Evolutionary conservation across 1,140 invertebrate species (phyloP), one percentile per base, ranked within the genome.

Genomic region (Drosophila saltans): DNA sequence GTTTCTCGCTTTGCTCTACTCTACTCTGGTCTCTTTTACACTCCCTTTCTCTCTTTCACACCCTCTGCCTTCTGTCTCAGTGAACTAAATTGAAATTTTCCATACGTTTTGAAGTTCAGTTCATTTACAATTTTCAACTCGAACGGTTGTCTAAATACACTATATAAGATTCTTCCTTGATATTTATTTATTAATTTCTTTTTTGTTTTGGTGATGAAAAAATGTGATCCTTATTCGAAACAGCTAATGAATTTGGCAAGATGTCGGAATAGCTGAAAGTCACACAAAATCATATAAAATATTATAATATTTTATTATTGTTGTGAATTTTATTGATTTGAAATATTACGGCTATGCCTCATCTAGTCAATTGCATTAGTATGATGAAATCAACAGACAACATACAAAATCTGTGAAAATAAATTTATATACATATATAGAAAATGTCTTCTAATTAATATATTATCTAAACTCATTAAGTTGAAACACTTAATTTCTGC

Each of bases 201-300:
- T 59, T 33, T 26, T 74, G 64, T 11, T 48, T 16, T n/a, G 9
- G 45, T 68, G 61, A 52, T 6, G 33, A 8, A 39, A 9, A 36
- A 60, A 8, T 30, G 28, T 8, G 40, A 52, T 52, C 61, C 28
- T 45, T 10, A 7, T n/a, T 45, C 39, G 16, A 16, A 84, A 39
- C 90, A 91, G 88, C 81, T 91, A 83, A 79, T 83, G 89, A 75
- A 90, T 82, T 91, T 91, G 90, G 90, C 90, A 91, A 91, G 90
- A 91, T 91, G 90, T 91, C 90, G 90, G 90, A 91, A 91, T 91
- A 91, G 90, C 90, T 91, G 90, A 91, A 69, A 83, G 90, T 80
- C 72, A 67, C 80, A 68, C 48, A 72, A 69, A 69, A 76, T 67
- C 68, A 84, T 62, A 48, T 62, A 48, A 33, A 63, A 10, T 41